phyloP scores from a whole-genome alignment of 2,797 vertebrate species.

The Myoxocephalus aenaeus region DNA sequence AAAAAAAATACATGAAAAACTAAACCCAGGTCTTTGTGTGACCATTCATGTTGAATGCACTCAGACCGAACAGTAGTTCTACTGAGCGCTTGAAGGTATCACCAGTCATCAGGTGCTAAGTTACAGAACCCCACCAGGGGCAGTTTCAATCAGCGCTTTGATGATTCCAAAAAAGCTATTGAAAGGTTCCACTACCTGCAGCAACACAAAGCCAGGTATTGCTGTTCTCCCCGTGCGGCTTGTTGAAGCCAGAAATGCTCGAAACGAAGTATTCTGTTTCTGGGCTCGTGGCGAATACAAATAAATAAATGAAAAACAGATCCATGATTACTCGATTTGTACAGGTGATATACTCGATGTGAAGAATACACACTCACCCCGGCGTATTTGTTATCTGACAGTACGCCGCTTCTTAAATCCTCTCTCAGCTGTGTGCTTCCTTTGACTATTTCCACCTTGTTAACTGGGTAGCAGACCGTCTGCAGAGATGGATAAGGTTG shows the following conservation, averaged over 20 bases:
- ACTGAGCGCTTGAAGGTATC: slow-evolving; percentile 19
- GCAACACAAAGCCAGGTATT: slow-evolving; percentile 40
- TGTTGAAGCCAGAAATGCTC: slow-evolving; percentile 44
- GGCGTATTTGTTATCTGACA: slow-evolving; percentile 64
- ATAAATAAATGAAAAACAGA: slow-evolving; percentile 7
- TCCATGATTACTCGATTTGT: slow-evolving; percentile 52
- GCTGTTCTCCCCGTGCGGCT: slow-evolving; percentile 25
- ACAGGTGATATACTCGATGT: slow-evolving; percentile 48
- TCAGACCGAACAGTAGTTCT: not conserved
- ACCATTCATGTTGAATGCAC: not conserved
- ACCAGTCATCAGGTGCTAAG: slow-evolving; percentile 31
- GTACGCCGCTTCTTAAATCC: slow-evolving; percentile 41
- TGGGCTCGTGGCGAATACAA: slow-evolving; percentile 23
- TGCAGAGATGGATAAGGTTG: slow-evolving; percentile 68
- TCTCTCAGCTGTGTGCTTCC: slow-evolving; percentile 47
- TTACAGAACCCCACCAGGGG: slow-evolving; percentile 37
- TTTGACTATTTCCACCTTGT: slow-evolving; percentile 66
- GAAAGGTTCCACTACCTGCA: slow-evolving; percentile 33
- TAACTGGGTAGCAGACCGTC: slow-evolving; percentile 55
- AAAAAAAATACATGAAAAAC: not conserved
- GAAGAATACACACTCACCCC: slow-evolving; percentile 32
- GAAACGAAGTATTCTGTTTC: slow-evolving; percentile 53
- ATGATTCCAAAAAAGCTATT: slow-evolving; percentile 49
- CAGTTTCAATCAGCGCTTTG: slow-evolving; percentile 42
- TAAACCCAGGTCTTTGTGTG: not conserved